A percentile compares a stretch with the other conserved stretches of the same genome.
These are phyloP conservation scores for Turnix velox DNA, from an alignment of 2,113 vertebrate species.

Conservation along the genomic window DNA sequence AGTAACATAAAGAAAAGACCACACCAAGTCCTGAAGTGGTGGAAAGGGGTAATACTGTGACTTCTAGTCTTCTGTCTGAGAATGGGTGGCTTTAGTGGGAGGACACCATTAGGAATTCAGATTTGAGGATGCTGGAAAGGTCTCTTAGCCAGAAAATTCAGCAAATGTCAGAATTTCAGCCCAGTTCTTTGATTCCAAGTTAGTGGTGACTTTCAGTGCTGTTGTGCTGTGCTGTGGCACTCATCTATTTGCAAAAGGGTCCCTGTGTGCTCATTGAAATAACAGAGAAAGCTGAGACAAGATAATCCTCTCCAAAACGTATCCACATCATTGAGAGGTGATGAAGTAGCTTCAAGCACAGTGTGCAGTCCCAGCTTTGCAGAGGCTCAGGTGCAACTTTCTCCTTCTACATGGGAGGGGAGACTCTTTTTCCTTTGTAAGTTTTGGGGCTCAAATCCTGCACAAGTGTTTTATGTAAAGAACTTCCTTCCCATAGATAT, in stretches of 20 bases:
- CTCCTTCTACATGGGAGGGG: background rate
- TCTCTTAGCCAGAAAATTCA: background rate
- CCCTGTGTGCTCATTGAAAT: background rate
- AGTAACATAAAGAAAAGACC: background rate
- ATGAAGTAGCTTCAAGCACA: accelerated
- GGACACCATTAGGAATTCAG: background rate
- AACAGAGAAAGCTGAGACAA: background rate
- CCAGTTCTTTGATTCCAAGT: background rate
- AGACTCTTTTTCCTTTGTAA: background rate
- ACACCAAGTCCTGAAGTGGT: background rate
- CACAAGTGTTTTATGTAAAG: background rate
- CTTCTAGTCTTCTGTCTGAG: background rate
- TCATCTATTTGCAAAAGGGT: background rate
- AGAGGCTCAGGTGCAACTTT: background rate
- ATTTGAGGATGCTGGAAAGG: background rate
- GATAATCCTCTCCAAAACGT: background rate
- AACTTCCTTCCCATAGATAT: background rate
- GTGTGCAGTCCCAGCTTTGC: background rate
- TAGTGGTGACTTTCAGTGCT: background rate
- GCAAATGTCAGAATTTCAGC: background rate
- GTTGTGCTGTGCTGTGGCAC: background rate
- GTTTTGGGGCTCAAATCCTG: background rate
- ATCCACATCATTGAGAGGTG: accelerated
- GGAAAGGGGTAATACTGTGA: background rate
- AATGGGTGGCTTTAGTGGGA: background rate